Evolutionary conservation across 2,888 invertebrate species (phyloP), one percentile per base, ranked within the genome.

Genomic region (Psylliodes chrysocephalus): DNA sequence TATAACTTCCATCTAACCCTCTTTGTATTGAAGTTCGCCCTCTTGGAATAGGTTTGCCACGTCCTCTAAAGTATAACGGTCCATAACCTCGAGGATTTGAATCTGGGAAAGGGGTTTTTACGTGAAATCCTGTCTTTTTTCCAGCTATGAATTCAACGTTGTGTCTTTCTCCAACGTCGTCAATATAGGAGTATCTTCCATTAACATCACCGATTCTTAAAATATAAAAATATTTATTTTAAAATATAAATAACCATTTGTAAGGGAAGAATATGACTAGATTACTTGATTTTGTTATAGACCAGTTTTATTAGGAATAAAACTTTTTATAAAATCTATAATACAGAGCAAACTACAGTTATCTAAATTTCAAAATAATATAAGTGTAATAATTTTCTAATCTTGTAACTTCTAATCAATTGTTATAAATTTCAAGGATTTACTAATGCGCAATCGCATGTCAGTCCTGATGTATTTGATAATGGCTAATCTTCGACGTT

Each of bases 91-190:
- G 84, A 1, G 87, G 88, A 49, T 90, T 89, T 18, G 89, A 88
- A 76, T 92, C 89, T 0, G 90, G 90, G 68, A 86, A 85, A 0
- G 89, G 86, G 0, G 89, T 90, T 18, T 88, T 88, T 1, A 92
- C 91, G 77, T 91, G 89, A 80, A 91, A 93, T 0, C 92, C 92
- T 0, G 89, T 91, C 67, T 89, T 89, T 38, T 90, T 86, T 0
- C 92, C 91, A 2, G 92, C 92, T 35, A 90, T 88, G 81, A 90
- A 93, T 17, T 90, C 87, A 0, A 92, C 91, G 71, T 90, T 89
- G 75, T 92, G 91, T 0, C 89, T 84, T 74, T 91, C 90, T 0
- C 92, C 92, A 22, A 90, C 87, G 75, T 92, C 92, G 73, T 92
- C 92, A 15, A 91, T 82, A 77, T 87, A 92, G 0, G 90, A 88